Conservation (phyloP, 1,140 invertebrate species). For the Ceratitis capitata region DNA sequence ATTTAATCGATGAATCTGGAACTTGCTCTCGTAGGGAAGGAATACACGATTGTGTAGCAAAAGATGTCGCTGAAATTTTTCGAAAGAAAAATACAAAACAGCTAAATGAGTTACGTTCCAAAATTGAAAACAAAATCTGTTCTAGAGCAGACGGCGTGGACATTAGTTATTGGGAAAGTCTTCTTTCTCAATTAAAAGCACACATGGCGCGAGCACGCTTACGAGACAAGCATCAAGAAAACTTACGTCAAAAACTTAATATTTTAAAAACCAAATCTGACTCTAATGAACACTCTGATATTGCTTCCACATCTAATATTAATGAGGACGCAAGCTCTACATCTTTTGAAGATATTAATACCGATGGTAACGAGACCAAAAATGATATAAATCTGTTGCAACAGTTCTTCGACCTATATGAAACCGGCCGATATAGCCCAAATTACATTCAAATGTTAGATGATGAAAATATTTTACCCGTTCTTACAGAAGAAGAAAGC, state of each 20-base stretch:
- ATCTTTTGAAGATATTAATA: not conserved
- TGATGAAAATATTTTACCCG: conserved; percentile 84
- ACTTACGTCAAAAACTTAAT: conserved; percentile 88
- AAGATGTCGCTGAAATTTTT: conserved; percentile 87
- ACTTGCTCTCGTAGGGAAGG: conserved; percentile 83
- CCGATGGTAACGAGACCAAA: conserved; percentile 32
- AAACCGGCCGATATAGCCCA: conserved; percentile 86
- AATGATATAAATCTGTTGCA: conserved; percentile 52
- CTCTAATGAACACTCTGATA: conserved; percentile 53
- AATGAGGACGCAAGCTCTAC: not conserved
- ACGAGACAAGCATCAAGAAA: conserved; percentile 91
- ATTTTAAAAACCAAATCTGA: conserved; percentile 82
- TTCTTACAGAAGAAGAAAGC: conserved; percentile 78
- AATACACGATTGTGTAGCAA: conserved; percentile 91
- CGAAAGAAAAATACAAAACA: conserved; percentile 93
- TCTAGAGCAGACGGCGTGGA: conserved; percentile 90
- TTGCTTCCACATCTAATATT: conserved; percentile 45
- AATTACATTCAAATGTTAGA: conserved; percentile 73
- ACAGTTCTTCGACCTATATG: conserved; percentile 77
- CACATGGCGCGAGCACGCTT: conserved; percentile 94
- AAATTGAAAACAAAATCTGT: conserved; percentile 90
- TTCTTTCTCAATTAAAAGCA: conserved; percentile 92
- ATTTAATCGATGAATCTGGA: conserved; percentile 65
- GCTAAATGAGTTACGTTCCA: conserved; percentile 81
- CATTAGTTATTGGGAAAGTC: conserved; percentile 96